These are phyloP conservation scores for Meda fulgida DNA, from an alignment of 2,797 vertebrate species.

Conservation along the genomic window DNA sequence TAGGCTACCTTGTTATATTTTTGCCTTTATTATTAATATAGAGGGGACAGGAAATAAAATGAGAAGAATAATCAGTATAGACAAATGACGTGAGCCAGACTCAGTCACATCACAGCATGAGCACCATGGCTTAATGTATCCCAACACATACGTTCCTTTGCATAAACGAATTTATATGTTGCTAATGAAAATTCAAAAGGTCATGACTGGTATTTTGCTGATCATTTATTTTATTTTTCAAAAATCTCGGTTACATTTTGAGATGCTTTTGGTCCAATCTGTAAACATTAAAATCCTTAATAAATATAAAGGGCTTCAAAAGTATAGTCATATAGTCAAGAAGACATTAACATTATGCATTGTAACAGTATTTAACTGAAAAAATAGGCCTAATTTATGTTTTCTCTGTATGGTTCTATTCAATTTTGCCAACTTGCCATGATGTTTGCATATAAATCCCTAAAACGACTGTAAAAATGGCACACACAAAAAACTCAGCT, in stretches of 20 bases:
- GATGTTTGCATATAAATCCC: not conserved
- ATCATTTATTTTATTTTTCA: not conserved
- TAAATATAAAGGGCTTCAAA: no score
- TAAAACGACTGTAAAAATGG: not conserved
- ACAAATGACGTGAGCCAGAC: not conserved
- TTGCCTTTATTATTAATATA: not conserved
- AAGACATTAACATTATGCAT: not conserved
- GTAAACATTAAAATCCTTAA: not conserved
- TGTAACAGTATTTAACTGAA: not conserved
- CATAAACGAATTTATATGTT: not conserved
- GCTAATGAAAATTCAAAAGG: not conserved
- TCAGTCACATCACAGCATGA: not conserved
- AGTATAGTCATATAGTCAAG: not conserved
- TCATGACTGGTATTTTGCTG: not conserved
- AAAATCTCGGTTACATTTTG: not conserved
- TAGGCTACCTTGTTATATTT: not conserved
- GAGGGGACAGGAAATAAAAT: not conserved
- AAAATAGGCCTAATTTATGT: not conserved
- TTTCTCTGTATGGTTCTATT: not conserved
- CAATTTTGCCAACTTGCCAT: not conserved
- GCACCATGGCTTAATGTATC: not conserved
- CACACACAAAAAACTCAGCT: not conserved
- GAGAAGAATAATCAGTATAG: not conserved
- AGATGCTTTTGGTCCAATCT: not conserved
- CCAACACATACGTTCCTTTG: not conserved